Percentiles rank a stretch among this genome's conserved stretches.
Evolutionary conservation across 2,888 invertebrate genomes (phyloP).

Genomic region (Melieria picta): DNA sequence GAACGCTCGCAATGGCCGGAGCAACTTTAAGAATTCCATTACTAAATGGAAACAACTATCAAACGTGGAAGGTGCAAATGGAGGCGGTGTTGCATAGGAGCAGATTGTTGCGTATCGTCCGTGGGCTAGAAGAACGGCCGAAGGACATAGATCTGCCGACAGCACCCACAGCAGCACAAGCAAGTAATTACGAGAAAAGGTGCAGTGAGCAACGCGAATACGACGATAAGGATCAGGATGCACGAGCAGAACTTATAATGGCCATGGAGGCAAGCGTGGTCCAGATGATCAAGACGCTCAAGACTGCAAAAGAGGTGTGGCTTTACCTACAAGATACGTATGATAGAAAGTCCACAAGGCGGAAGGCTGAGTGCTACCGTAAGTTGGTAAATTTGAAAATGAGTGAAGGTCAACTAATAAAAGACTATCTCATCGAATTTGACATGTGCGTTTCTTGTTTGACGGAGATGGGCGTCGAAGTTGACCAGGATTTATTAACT

Average conservation of each 20-base stretch:
- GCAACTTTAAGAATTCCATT: conserved; percentile 11
- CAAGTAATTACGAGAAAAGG: no score
- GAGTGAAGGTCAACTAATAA: conserved; percentile 17
- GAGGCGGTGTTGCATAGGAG: conserved; percentile 30
- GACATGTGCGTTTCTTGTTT: conserved; percentile 23
- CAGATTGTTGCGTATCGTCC: conserved; percentile 15
- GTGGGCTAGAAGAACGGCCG: conserved; percentile 18
- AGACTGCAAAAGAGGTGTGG: conserved; percentile 36
- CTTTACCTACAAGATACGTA: conserved; percentile 28
- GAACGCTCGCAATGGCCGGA: not conserved
- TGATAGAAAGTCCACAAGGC: conserved; percentile 36
- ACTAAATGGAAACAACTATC: conserved; percentile 12
- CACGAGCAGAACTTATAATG: no score
- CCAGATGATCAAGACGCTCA: conserved; percentile 28
- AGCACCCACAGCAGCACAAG: no score
- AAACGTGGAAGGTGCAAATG: conserved; percentile 24
- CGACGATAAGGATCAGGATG: no score
- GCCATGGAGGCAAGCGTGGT: no score
- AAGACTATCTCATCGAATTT: conserved; percentile 30
- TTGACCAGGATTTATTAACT: conserved; percentile 33
- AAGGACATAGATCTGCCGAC: no score
- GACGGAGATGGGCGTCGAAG: conserved; percentile 30
- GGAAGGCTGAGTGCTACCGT: no score
- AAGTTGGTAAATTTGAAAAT: conserved; percentile 37
- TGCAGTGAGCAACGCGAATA: no score